Evolutionary conservation across 2,888 invertebrate genomes (phyloP).

Genomic region (Masnerella sp.): DNA sequence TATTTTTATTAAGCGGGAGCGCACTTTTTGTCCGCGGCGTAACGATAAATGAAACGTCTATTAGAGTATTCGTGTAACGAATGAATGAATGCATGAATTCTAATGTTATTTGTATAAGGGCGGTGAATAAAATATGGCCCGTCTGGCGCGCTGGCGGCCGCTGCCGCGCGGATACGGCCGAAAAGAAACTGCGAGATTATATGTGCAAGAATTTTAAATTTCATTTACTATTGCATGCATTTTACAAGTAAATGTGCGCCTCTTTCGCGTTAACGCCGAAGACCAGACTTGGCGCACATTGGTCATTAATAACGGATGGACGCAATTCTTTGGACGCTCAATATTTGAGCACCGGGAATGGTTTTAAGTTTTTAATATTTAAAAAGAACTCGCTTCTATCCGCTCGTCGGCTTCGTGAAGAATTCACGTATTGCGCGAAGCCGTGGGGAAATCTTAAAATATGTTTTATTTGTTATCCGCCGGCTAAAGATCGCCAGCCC

Average conservation of each 20-base stretch:
- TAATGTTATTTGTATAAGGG: constrained; percentile 52
- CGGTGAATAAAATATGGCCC: constrained; percentile 46
- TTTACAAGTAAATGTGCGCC: constrained; percentile 57
- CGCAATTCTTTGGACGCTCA: constrained; percentile 70
- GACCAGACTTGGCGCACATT: constrained; percentile 58
- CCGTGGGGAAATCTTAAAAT: constrained; percentile 76
- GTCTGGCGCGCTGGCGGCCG: constrained; percentile 1
- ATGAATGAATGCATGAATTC: constrained; percentile 53
- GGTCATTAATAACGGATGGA: constrained; percentile 64
- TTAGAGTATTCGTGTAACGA: constrained; percentile 36
- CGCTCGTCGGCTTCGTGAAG: constrained; percentile 66
- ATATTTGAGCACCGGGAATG: constrained; percentile 73
- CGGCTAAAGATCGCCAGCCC: constrained; percentile 67
- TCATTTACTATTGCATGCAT: constrained; percentile 60
- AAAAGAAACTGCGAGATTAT: constrained; percentile 54
- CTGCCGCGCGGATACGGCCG: neutral
- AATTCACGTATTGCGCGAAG: constrained; percentile 68
- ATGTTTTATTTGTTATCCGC: constrained; percentile 70
- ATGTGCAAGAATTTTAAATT: constrained; percentile 59
- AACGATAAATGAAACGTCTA: constrained; percentile 54
- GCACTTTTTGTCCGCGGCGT: constrained; percentile 28
- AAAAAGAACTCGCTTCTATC: constrained; percentile 68
- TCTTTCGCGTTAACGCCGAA: constrained; percentile 59
- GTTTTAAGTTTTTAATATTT: constrained; percentile 77
- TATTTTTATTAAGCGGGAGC: constrained; percentile 36